These are phyloP conservation scores for Venustaconcha ellipsiformis DNA, from an alignment of 1,140 invertebrate genomes.

Conservation along the genomic window DNA sequence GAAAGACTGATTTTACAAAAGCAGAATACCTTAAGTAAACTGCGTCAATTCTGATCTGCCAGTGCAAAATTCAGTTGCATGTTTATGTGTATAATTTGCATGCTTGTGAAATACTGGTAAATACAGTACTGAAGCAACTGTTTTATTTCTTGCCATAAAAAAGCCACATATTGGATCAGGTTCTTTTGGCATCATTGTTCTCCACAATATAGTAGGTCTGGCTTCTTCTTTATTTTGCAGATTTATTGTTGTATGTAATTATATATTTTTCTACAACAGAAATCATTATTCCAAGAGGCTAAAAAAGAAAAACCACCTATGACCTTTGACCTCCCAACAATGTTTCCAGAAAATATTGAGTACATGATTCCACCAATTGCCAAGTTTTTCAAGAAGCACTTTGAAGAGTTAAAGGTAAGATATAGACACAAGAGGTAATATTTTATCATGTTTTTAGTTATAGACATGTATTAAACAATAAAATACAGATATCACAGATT, in stretches of 20 bases:
- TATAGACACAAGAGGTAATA: not conserved
- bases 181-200: not conserved
- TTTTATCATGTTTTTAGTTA: not conserved
- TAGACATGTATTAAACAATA: not conserved
- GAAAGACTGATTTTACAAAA: no score
- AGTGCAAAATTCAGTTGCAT: no score
- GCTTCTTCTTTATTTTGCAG: no score
- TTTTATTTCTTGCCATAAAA: not conserved
- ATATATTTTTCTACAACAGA: constrained; percentile 37
- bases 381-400: constrained; percentile 27
- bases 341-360: constrained; percentile 31
- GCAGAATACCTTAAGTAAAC: no score
- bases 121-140: not conserved
- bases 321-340: constrained; percentile 35
- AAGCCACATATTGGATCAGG: not conserved
- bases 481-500: not conserved
- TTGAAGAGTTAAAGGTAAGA: constrained; percentile 52
- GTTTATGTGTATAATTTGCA: no score
- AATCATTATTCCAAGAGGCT: constrained; percentile 50
- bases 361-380: constrained; percentile 38
- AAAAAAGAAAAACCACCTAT: constrained; percentile 50
- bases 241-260: not conserved
- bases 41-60: no score
- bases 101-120: not conserved
- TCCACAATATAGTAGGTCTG: not conserved